Evolutionary conservation across 2,113 vertebrate genomes (phyloP).

Genomic region (Tylochromis polylepis): DNA sequence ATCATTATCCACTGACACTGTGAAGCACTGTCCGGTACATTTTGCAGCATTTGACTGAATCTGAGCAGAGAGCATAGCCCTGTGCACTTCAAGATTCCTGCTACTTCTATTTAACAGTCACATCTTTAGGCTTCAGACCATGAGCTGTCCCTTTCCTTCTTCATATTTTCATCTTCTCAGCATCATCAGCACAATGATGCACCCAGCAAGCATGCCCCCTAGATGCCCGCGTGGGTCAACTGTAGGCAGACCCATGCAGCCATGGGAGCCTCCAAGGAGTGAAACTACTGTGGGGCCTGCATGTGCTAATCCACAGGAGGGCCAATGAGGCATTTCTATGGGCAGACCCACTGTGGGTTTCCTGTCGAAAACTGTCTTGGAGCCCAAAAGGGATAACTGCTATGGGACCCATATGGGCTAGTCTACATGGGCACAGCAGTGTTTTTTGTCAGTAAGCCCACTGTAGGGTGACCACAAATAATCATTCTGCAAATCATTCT

Average conservation of each 20-base stretch:
- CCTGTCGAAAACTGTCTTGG: background rate
- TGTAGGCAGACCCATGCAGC: accelerated
- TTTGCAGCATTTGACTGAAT: background rate
- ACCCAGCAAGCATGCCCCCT: background rate
- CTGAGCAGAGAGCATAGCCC: background rate
- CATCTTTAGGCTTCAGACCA: background rate
- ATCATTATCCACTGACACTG: background rate
- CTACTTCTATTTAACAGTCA: background rate
- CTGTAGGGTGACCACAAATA: background rate
- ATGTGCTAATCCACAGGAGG: background rate
- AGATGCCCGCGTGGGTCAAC: background rate
- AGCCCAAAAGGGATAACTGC: background rate
- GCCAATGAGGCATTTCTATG: too few species aligned
- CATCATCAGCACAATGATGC: background rate
- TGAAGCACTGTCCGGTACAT: background rate
- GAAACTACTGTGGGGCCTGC: background rate
- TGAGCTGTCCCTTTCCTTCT: background rate
- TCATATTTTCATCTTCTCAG: background rate
- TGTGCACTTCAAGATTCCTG: background rate
- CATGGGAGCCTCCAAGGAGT: background rate
- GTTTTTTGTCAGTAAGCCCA: background rate
- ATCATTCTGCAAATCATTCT: background rate
- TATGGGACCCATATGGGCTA: background rate
- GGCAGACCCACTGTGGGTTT: background rate
- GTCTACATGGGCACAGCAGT: accelerated